Evolutionary conservation across 2,797 vertebrate species (phyloP), one percentile per base, ranked within the genome.

Genomic region (Ctenopoma multispine): DNA sequence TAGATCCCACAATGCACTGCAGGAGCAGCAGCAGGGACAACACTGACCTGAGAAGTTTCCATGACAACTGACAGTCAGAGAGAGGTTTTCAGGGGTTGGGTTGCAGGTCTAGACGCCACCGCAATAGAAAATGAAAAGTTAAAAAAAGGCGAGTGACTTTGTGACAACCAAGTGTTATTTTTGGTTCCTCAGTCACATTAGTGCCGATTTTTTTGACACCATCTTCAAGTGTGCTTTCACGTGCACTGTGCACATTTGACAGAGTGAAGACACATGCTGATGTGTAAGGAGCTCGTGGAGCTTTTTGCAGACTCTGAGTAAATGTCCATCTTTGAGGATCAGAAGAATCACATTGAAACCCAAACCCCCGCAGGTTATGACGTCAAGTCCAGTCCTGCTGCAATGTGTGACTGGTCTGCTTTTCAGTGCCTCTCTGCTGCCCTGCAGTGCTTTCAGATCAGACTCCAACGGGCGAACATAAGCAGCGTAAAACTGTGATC

Each of bases 11-110:
- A 88, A 87, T 89, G 89, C 92, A 94, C 91, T 92, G 90, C 90
- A 90, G 88, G 85, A 87, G 82, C 85, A 80, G 92, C 91, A 91
- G 87, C 86, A 93, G 90, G 91, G 92, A 89, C 87, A 90, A 89
- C 89, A 87, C 91, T 92, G 91, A 94, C 93, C 92, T 94, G 92
- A 94, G 93, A 92, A 91, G 89, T 90, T 93, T 92, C 90, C 90
- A 84, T 85, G 87, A 90, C 89, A 87, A 85, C 87, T 89, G 89
- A 90, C 90, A 87, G 89, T 90, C 83, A 83, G 70, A 87, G 70
- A 87, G 75, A 79, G 81, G 61, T 72, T 34, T 84, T 77, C 36
- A 41, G 79, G 79, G 77, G 68, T 60, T 51, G 79, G 83, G 69
- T 85, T 82, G 54, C 64, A 80, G 73, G 81, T 82, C 80, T 83